Base-by-base conservation (phyloP, 2,888 invertebrate species). In the Epicampocera succincta region DNA sequence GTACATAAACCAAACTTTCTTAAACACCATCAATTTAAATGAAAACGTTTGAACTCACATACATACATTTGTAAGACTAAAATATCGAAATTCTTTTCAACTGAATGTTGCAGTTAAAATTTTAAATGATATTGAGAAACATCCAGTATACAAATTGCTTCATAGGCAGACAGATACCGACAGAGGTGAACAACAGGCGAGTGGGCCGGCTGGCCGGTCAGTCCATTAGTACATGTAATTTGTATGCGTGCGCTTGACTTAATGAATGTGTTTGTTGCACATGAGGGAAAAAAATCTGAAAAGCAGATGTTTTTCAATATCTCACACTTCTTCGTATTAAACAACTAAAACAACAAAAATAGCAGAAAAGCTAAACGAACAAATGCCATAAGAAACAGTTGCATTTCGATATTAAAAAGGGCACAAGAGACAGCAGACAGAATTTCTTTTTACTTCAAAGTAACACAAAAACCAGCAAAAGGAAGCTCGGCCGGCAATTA, bases 271-370 rank as follows among this genome's bases (percentile, higher is more conserved):
- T n/a, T n/a, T 19, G 54, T 54, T 63, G 54, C 61, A 48, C 29
- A 63, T 6, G 33, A 17, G 11, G 40, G 68, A 17, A 52, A 73
- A 54, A 61, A 29, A 44, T n/a, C 8, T 15, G 15, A 63, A 52
- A 58, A 44, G 80, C 80, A 80, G 80, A 75, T 80, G 80, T 80
- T 80, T 48, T 80, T 58, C 58, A 50, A 71, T 80, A 65, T 40
- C 74, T 71, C 65, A 46, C 52, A 71, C 63, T 73, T 21, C 42
- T 58, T 60, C 12, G 12, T 19, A 58, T 52, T 52, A n/a, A 54
- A 52, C 29, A 52, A 48, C 33, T 11, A 38, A 38, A 65, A 50
- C 50, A 50, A n/a, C 63, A 19, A 58, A 6, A 42, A 56, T 29
- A 25, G 11, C n/a, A 42, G 6, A 58, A 5, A 50, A 58, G 38